Evolutionary conservation across 2,113 vertebrate species (phyloP), one percentile per base, ranked within the genome.

Genomic region (Pycnonotus jocosus): DNA sequence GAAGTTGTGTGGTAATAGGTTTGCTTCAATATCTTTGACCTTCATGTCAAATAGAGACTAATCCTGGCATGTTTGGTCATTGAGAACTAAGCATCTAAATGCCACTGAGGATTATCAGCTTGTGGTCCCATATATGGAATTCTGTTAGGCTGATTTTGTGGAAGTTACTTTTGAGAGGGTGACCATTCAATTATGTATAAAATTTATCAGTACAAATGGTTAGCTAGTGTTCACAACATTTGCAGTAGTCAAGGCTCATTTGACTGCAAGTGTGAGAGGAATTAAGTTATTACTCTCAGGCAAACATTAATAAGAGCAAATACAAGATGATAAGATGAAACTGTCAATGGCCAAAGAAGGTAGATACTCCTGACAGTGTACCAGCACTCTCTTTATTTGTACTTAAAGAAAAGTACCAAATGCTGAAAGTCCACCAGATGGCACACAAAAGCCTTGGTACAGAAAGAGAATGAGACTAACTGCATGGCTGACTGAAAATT

Each of bases 361-460:
- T 50, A 50, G 35, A 24, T 81, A 31, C 25, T 69, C 25, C 21
- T 60, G 45, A 73, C 12, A 38, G 18, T 28, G 1, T n/a, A 21
- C 44, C 14, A 27, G 16, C 17, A 9, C 15, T 66, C 37, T 35
- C 31, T 61, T 5, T 44, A 2, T 83, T 73, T 60, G 24, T 68
- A 24, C 15, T 11, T 65, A 23, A 77, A 17, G 8, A 42, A 85
- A 66, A 31, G 25, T 61, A 45, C 38, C 23, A 47, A 72, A 38
- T 91, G 90, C 93, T 87, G 86, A 69, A 72, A 44, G 30, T 62
- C 73, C 98, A 97, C 95, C 87, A 98, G 98, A 90, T 96, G 98
- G 97, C 96, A 96, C 76, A 78, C 85, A 17, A 94, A 95, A 98
- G 70, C 97, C 94, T 96, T 92, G 53, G 40, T 91, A 79, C 0